phyloP scores from a whole-genome alignment of 2,888 invertebrate genomes.

The Tenthredo scrophulariae region DNA sequence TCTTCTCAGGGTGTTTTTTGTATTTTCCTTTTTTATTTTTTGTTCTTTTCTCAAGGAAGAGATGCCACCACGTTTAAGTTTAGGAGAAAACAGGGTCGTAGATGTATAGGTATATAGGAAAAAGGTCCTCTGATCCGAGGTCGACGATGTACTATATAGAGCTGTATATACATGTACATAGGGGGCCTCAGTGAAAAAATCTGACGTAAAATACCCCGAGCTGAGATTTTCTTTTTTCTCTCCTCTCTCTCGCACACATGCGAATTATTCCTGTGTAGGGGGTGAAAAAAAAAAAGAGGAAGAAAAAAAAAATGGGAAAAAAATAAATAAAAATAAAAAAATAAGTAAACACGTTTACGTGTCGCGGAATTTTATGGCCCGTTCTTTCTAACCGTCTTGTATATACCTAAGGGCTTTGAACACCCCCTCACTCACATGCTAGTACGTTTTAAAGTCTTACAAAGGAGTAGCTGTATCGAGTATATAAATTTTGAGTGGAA shows the following conservation, averaged over 20 bases:
- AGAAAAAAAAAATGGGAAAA: neutral
- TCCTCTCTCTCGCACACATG: neutral
- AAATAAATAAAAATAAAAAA: neutral
- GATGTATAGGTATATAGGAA: neutral
- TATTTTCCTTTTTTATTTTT: neutral
- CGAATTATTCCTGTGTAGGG: neutral
- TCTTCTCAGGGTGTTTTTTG: too few species aligned
- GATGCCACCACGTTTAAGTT: neutral
- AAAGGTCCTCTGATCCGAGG: neutral
- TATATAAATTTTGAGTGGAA: neutral
- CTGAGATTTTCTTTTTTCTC: neutral
- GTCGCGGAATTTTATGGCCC: constrained; percentile 16
- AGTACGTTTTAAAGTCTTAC: neutral
- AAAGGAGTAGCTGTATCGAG: neutral
- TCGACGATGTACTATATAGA: neutral
- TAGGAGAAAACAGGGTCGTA: constrained; percentile 4
- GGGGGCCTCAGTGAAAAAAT: neutral
- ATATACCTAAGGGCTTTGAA: neutral
- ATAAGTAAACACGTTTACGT: constrained; percentile 13
- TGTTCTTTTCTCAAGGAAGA: neutral
- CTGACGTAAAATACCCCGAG: neutral
- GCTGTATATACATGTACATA: neutral
- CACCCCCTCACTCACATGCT: neutral
- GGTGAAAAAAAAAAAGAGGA: neutral
- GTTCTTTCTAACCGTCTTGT: neutral